Conservation (phyloP, 2,113 vertebrate genomes). For the Malaclemys terrapin region DNA sequence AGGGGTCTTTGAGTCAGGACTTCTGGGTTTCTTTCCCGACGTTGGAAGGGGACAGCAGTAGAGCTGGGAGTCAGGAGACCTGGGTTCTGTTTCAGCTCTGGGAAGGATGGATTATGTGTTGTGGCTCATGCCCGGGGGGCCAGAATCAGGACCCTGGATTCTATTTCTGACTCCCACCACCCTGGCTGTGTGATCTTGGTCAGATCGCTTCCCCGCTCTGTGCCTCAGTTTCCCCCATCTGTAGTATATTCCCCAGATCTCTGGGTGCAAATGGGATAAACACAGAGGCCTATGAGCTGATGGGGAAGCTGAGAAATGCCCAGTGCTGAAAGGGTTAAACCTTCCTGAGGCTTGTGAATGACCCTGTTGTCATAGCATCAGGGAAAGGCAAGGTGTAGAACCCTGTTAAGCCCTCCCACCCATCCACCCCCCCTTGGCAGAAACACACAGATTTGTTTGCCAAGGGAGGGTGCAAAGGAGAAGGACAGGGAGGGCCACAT, state of each 20-base stretch:
- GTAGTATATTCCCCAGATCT: background rate
- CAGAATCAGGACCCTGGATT: background rate
- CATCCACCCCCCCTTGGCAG: too few species aligned
- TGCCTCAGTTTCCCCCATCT: too few species aligned
- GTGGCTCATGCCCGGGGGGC: too few species aligned
- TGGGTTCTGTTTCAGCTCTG: background rate
- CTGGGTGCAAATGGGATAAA: background rate
- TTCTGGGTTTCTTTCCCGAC: background rate
- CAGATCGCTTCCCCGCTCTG: background rate
- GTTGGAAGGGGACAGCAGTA: too few species aligned
- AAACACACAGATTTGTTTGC: background rate
- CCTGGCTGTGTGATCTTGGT: background rate
- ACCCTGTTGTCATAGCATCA: background rate
- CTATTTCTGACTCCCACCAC: background rate
- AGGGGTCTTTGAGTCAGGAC: background rate
- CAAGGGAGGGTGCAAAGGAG: background rate
- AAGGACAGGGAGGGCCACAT: too few species aligned
- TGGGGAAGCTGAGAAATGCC: background rate
- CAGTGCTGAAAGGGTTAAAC: background rate
- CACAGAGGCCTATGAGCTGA: background rate
- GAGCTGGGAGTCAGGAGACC: background rate
- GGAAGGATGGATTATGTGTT: background rate
- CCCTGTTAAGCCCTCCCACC: background rate
- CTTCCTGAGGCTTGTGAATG: background rate
- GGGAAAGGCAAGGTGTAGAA: background rate